Evolutionary conservation across 2,888 invertebrate genomes (phyloP).

Genomic region (Acanthoscelides obtectus): DNA sequence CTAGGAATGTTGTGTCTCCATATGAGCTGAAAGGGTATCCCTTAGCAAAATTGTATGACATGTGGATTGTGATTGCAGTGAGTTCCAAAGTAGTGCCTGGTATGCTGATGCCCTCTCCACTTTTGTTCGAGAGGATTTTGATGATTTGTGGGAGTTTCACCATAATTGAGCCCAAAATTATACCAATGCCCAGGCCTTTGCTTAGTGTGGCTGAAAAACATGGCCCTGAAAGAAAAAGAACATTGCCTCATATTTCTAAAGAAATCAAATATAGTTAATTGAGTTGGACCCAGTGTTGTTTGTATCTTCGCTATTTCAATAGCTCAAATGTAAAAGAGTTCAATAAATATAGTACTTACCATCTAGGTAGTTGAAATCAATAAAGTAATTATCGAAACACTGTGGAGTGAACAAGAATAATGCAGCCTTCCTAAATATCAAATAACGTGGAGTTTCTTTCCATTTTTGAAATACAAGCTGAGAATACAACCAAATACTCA

Average conservation of each 20-base stretch:
- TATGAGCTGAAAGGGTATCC: constrained; percentile 95
- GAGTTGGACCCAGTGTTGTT: too few species aligned
- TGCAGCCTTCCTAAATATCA: constrained; percentile 52
- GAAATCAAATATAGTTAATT: too few species aligned
- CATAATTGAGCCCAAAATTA: constrained; percentile 86
- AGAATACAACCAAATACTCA: too few species aligned
- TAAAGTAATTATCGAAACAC: constrained; percentile 82
- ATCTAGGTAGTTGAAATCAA: constrained; percentile 77
- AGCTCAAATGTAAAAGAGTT: too few species aligned
- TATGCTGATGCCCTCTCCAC: constrained; percentile 86
- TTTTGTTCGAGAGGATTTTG: constrained; percentile 79
- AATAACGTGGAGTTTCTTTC: constrained; percentile 24
- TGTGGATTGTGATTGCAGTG: constrained; percentile 82
- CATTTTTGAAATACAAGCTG: background rate
- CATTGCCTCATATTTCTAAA: constrained; percentile 5
- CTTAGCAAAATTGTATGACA: constrained; percentile 85
- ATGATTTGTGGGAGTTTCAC: constrained; percentile 97
- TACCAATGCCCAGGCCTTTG: constrained; percentile 82
- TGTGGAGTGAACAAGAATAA: constrained; percentile 67
- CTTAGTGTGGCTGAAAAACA: constrained; percentile 86
- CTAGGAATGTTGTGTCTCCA: constrained; percentile 91
- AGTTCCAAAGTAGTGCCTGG: constrained; percentile 81
- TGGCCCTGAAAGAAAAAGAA: constrained; percentile 61
- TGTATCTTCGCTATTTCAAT: too few species aligned
- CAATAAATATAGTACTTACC: constrained; percentile 55